phyloP scores from a whole-genome alignment of 2,888 invertebrate genomes.

The Melolontha melolontha region DNA sequence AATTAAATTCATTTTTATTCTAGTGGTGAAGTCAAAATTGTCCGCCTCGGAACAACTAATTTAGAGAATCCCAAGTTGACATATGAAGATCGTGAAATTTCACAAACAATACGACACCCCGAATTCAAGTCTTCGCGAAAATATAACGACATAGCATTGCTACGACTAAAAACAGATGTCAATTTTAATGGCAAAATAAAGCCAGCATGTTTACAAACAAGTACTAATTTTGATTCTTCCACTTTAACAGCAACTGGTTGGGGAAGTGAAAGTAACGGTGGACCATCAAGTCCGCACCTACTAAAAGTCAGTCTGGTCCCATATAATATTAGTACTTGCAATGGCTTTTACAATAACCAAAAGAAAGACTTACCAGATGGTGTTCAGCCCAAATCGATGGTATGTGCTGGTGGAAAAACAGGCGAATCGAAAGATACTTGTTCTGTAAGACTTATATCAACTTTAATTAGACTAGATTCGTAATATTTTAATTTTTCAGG shows the following conservation, averaged over 20 bases:
- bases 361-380: constrained; percentile 53
- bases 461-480: too few species aligned
- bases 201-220: constrained; percentile 66
- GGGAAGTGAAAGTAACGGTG: constrained; percentile 58
- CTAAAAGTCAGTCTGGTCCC: constrained; percentile 65
- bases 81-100: constrained; percentile 57
- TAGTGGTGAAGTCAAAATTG: constrained; percentile 61
- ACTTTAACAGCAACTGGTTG: constrained; percentile 66
- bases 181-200: constrained; percentile 61
- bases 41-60: constrained; percentile 63
- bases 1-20: constrained; percentile 32
- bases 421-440: constrained; percentile 60
- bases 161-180: constrained; percentile 62
- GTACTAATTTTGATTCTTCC: constrained; percentile 42
- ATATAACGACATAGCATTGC: constrained; percentile 69
- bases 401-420: constrained; percentile 64
- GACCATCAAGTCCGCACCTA: constrained; percentile 55
- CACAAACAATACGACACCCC: constrained; percentile 62
- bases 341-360: constrained; percentile 46
- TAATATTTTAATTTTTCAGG: too few species aligned
- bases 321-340: constrained; percentile 58
- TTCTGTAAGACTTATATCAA: constrained; percentile 53
- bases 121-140: constrained; percentile 60
- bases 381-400: constrained; percentile 56
- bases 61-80: constrained; percentile 48